Conservation (phyloP, 2,797 vertebrate species). For the Synaphobranchus kaupii region DNA sequence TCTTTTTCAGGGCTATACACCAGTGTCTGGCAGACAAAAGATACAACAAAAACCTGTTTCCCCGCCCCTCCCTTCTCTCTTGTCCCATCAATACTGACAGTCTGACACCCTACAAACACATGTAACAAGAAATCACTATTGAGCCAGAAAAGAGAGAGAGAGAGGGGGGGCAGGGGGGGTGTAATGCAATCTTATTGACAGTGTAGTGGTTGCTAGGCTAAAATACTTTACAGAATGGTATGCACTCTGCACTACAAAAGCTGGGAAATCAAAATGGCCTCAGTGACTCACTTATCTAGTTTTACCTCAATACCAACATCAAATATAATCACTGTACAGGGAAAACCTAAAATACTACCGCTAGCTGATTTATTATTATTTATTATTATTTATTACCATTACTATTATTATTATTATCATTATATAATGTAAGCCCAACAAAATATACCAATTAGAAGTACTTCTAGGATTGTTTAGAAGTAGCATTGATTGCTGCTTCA, state of each 20-base stretch:
- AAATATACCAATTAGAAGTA: not conserved
- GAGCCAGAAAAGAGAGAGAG: conserved; percentile 49
- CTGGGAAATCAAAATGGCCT: not conserved
- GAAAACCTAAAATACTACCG: not conserved
- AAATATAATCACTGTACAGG: not conserved
- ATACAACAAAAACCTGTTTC: conserved; percentile 55
- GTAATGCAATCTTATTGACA: conserved; percentile 62
- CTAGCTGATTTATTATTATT: not conserved
- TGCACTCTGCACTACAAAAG: conserved; percentile 32
- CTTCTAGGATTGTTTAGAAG: not conserved
- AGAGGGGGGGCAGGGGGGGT: conserved; percentile 60
- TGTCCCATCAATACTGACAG: conserved; percentile 64
- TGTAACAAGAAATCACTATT: conserved; percentile 64
- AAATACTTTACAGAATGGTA: conserved; percentile 60
- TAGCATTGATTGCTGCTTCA: not conserved
- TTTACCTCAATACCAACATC: not conserved
- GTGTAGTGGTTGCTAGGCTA: conserved; percentile 56
- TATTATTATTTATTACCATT: not conserved
- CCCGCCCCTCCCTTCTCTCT: conserved; percentile 65
- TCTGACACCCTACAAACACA: conserved; percentile 65
- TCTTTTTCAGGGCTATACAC: not conserved
- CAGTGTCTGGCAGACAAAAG: not conserved
- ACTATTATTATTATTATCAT: not conserved
- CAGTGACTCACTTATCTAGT: not conserved
- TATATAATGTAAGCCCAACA: not conserved